These are phyloP conservation scores for Drepana falcataria DNA, from an alignment of 2,888 invertebrate genomes.

Conservation along the genomic window DNA sequence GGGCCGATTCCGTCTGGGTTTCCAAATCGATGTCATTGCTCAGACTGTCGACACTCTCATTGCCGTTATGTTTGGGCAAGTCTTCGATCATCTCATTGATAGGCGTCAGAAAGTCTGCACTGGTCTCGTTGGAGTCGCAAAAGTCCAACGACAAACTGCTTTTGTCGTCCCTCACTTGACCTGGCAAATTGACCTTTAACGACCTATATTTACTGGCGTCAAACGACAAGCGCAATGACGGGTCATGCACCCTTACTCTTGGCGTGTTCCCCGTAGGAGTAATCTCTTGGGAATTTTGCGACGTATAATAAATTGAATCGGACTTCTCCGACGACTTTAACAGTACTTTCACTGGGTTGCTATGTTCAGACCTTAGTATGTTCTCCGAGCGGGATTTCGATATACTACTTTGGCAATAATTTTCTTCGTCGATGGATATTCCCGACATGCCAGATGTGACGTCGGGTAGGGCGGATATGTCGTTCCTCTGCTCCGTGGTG, in stretches of 20 bases:
- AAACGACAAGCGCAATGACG: constrained; percentile 61
- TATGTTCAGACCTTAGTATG: constrained; percentile 66
- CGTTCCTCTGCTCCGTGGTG: constrained; percentile 70
- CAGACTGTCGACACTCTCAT: constrained; percentile 62
- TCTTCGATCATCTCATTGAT: constrained; percentile 75
- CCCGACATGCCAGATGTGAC: constrained; percentile 73
- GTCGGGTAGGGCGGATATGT: constrained; percentile 65
- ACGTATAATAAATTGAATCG: constrained; percentile 71
- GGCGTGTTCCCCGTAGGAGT: constrained; percentile 63
- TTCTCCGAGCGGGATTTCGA: constrained; percentile 73
- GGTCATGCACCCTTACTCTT: constrained; percentile 55
- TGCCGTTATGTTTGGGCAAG: constrained; percentile 66
- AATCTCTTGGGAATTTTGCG: constrained; percentile 69
- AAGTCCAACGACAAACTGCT: constrained; percentile 68
- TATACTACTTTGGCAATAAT: constrained; percentile 66
- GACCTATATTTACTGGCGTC: constrained; percentile 67
- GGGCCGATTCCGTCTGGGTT: constrained; percentile 69
- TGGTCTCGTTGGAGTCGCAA: constrained; percentile 73
- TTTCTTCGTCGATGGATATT: constrained; percentile 72
- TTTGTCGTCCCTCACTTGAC: constrained; percentile 53
- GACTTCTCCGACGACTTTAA: constrained; percentile 57
- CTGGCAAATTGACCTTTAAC: constrained; percentile 46
- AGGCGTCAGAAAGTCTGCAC: constrained; percentile 72
- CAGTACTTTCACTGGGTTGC: constrained; percentile 39
- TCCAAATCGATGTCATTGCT: constrained; percentile 68